These are phyloP conservation scores for Chaetodon trifasciatus DNA, from an alignment of 2,797 vertebrate species.

Conservation along the genomic window DNA sequence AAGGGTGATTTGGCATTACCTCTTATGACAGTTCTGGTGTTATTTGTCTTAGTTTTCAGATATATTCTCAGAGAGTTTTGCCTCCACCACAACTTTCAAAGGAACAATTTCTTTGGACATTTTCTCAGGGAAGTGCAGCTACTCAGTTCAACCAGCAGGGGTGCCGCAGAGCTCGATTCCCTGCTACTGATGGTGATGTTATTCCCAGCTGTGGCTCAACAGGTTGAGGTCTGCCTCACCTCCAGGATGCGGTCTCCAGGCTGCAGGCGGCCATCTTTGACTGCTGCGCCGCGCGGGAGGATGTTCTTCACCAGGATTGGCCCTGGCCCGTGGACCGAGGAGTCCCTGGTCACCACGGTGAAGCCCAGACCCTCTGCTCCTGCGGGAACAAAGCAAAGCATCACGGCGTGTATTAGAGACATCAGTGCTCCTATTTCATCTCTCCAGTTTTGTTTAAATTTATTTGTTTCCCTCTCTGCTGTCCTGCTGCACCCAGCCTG, in stretches of 20 bases:
- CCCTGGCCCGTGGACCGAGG: conserved; percentile 90
- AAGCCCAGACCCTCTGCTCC: conserved; percentile 95
- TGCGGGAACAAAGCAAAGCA: conserved; percentile 63
- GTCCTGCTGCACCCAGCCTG: conserved; percentile 36
- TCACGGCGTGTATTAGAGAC: conserved; percentile 28
- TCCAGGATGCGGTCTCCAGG: conserved; percentile 95
- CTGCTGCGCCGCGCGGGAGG: conserved; percentile 91
- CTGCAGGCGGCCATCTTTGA: conserved; percentile 94
- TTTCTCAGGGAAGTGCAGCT: not conserved
- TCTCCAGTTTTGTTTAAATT: conserved; percentile 60
- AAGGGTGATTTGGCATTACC: no score
- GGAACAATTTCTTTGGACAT: not conserved
- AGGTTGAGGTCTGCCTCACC: conserved; percentile 78
- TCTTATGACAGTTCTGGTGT: not conserved
- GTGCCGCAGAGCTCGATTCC: not conserved
- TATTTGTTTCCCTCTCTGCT: conserved; percentile 43
- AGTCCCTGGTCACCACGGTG: conserved; percentile 95
- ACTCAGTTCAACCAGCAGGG: conserved; percentile 21
- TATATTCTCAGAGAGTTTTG: not conserved
- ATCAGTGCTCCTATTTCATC: conserved; percentile 30
- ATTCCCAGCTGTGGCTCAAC: not conserved
- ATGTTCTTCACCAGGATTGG: conserved; percentile 98
- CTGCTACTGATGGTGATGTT: not conserved
- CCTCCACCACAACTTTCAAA: not conserved
- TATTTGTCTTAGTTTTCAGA: not conserved